These are phyloP conservation scores for Chiloscyllium plagiosum DNA, from an alignment of 2,113 vertebrate genomes.

Conservation along the genomic window DNA sequence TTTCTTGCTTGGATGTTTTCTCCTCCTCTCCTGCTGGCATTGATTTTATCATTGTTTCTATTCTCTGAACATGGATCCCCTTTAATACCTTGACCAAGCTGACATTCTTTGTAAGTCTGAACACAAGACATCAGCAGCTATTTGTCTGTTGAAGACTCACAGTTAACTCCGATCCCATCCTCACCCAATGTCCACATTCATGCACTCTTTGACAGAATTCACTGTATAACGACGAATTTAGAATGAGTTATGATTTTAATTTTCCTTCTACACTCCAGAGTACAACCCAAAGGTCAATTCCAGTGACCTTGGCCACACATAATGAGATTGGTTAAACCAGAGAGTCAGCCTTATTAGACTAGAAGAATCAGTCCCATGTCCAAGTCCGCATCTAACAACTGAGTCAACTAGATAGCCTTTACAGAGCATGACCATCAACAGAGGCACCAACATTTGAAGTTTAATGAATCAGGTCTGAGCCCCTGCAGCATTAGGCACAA, in stretches of 20 bases:
- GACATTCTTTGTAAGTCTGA: neutral
- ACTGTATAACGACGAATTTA: neutral
- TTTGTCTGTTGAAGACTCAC: neutral
- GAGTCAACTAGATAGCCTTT: neutral
- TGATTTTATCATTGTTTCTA: neutral
- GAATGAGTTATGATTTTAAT: too few relatives aligned
- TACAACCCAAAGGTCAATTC: neutral
- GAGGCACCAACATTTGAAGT: neutral
- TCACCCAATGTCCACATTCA: too few relatives aligned
- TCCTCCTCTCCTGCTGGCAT: neutral
- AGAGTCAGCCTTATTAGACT: neutral
- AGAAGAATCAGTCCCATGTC: neutral
- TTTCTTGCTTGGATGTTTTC: neutral
- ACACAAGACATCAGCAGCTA: neutral
- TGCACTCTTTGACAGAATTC: neutral
- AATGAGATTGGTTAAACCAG: neutral
- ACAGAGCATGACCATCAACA: neutral
- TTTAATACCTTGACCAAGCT: neutral
- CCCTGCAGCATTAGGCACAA: neutral
- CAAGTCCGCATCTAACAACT: neutral
- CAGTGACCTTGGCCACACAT: neutral
- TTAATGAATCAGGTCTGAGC: neutral
- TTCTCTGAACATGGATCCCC: neutral
- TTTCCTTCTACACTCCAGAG: neutral
- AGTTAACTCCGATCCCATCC: neutral